phyloP scores from a whole-genome alignment of 2,797 vertebrate genomes.

The Gobio occitaniae region DNA sequence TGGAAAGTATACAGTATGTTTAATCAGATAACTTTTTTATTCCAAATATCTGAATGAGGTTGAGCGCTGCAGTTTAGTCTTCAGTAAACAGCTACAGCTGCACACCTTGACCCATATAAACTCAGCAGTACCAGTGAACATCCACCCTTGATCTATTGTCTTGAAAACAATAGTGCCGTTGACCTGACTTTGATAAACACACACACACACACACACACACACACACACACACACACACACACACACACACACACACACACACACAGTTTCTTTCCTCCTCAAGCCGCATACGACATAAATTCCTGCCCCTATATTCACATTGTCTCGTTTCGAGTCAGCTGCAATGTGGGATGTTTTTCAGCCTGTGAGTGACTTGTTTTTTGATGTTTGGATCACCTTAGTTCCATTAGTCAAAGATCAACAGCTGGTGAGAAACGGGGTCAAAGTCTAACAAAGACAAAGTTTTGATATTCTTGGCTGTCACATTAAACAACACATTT shows the following conservation, averaged over 20 bases:
- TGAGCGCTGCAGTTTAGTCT: background rate
- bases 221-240: background rate
- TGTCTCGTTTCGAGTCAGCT: conserved; percentile 21
- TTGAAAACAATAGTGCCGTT: conserved; percentile 38
- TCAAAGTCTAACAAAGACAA: conserved; percentile 16
- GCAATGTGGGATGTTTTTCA: conserved; percentile 25
- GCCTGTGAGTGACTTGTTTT: background rate
- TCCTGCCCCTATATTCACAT: conserved; percentile 38
- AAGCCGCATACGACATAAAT: conserved; percentile 27
- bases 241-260: background rate
- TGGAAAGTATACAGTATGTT: background rate
- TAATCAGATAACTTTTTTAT: conserved; percentile 12
- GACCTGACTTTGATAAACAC: conserved; percentile 13
- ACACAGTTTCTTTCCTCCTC: background rate
- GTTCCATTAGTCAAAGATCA: conserved; percentile 7
- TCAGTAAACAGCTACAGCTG: background rate
- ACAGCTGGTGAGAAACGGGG: conserved; percentile 25
- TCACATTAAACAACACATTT: background rate
- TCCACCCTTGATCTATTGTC: conserved; percentile 41
- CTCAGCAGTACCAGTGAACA: background rate
- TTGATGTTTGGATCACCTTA: conserved; percentile 14
- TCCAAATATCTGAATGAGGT: background rate
- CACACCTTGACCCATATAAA: conserved; percentile 39
- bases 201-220: background rate
- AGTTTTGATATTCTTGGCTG: conserved; percentile 37